A percentile compares a stretch with the other conserved stretches of the same genome.
Evolutionary conservation across 2,797 vertebrate species (phyloP).

Genomic region (Paguma larvata): DNA sequence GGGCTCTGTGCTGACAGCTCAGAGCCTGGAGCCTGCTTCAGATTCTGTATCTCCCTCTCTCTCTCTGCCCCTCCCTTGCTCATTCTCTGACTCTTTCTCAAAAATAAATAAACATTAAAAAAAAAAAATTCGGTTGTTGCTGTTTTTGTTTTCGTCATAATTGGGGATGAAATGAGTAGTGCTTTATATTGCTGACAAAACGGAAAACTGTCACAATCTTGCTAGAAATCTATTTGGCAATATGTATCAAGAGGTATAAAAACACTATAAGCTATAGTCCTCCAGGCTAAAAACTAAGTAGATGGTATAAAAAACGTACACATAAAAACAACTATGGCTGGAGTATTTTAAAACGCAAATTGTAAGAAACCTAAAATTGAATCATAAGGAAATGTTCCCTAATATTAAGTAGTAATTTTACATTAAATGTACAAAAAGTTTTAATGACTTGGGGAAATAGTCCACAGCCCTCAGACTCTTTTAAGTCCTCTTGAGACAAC

Average conservation of each 20-base stretch:
- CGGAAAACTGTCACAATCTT: not conserved
- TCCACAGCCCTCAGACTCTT: not conserved
- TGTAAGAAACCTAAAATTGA: not conserved
- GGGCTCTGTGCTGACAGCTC: too few species aligned
- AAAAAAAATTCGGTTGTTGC: not conserved
- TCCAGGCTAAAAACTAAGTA: not conserved
- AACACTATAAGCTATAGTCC: not conserved
- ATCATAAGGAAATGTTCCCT: not conserved
- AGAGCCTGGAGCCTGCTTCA: too few species aligned
- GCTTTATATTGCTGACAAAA: not conserved
- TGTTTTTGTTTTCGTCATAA: not conserved
- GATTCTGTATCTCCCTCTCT: too few species aligned
- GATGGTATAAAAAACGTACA: not conserved
- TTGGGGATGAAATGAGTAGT: not conserved
- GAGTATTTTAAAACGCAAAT: not conserved
- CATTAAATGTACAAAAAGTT: not conserved
- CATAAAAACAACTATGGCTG: not conserved
- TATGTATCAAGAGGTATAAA: not conserved
- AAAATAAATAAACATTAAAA: too few species aligned
- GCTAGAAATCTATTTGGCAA: not conserved
- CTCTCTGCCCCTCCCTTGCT: too few species aligned
- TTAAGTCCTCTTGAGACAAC: not conserved
- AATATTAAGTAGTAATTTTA: not conserved
- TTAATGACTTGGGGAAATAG: not conserved
- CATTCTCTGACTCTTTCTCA: too few species aligned